Conservation (phyloP, 2,888 invertebrate species). For the Xestia rhomboidea region DNA sequence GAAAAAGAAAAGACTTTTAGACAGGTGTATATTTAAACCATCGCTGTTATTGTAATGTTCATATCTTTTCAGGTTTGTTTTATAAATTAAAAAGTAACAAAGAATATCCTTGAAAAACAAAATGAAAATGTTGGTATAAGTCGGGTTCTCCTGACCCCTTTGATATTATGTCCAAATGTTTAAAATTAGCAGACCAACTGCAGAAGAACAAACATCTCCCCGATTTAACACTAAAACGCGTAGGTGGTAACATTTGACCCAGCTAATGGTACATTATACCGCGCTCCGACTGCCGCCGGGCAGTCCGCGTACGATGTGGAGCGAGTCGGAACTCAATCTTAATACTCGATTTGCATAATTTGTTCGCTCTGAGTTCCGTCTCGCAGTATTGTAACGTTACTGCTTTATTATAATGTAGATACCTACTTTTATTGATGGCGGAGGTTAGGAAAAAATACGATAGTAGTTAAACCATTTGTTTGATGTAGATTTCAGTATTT, state of each 20-base stretch:
- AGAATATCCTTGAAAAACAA: not conserved
- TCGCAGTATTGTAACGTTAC: conserved; percentile 33
- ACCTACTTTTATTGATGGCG: not conserved
- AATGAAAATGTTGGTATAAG: not conserved
- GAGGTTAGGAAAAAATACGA: not conserved
- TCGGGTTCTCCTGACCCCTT: not conserved
- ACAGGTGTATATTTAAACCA: not conserved
- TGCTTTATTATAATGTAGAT: conserved; percentile 20
- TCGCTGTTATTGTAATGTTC: not conserved
- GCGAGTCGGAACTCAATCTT: conserved; percentile 56
- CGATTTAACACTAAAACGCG: conserved; percentile 24
- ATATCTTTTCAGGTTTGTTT: not conserved
- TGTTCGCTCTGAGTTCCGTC: conserved; percentile 39
- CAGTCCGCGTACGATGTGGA: conserved; percentile 14
- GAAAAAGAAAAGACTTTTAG: not conserved
- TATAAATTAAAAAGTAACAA: not conserved
- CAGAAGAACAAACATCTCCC: not conserved
- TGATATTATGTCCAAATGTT: too few species aligned
- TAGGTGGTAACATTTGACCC: conserved; percentile 7
- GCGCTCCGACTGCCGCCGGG: conserved; percentile 3
- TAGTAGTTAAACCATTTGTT: too few species aligned
- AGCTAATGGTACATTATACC: conserved; percentile 52
- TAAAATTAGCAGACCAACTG: not conserved
- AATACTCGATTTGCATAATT: conserved; percentile 71
- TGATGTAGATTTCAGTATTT: not conserved